A percentile compares a stretch with the other conserved stretches of the same genome.
Evolutionary conservation across 2,888 invertebrate species (phyloP).

Genomic region (Gastrophysa polygoni): DNA sequence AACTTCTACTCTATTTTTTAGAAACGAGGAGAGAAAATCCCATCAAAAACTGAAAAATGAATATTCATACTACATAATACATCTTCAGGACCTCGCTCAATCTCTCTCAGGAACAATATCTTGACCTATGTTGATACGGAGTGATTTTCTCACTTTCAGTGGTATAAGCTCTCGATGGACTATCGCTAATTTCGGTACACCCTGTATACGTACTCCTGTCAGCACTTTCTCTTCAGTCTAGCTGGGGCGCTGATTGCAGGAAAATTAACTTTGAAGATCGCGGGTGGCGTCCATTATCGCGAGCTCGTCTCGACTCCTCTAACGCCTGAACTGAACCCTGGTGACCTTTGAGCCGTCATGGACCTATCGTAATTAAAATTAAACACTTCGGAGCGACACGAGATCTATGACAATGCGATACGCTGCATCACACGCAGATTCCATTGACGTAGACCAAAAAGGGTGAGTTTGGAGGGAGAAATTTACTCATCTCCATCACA

Average conservation of each 20-base stretch:
- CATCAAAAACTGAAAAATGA: no score
- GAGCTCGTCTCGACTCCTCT: not conserved
- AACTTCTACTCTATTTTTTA: no score
- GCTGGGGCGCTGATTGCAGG: not conserved
- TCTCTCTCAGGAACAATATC: no score
- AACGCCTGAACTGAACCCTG: slow-evolving; percentile 2
- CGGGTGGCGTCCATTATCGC: not conserved
- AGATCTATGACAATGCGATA: slow-evolving; percentile 36
- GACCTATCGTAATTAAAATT: slow-evolving; percentile 34
- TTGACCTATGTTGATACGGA: no score
- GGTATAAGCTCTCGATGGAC: no score
- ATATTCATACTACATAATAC: no score
- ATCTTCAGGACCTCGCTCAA: no score
- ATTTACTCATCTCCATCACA: no score
- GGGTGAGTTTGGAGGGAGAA: no score
- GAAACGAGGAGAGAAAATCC: no score
- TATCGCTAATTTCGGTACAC: no score
- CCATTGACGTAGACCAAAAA: not conserved
- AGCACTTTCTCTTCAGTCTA: not conserved
- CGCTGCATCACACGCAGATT: slow-evolving; percentile 29
- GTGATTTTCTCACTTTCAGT: no score
- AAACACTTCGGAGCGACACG: slow-evolving; percentile 39
- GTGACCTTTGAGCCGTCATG: slow-evolving; percentile 12
- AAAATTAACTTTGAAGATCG: not conserved
- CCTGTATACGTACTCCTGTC: not conserved